Evolutionary conservation across 1,140 invertebrate species (phyloP).

Genomic region (Sitophilus oryzae): DNA sequence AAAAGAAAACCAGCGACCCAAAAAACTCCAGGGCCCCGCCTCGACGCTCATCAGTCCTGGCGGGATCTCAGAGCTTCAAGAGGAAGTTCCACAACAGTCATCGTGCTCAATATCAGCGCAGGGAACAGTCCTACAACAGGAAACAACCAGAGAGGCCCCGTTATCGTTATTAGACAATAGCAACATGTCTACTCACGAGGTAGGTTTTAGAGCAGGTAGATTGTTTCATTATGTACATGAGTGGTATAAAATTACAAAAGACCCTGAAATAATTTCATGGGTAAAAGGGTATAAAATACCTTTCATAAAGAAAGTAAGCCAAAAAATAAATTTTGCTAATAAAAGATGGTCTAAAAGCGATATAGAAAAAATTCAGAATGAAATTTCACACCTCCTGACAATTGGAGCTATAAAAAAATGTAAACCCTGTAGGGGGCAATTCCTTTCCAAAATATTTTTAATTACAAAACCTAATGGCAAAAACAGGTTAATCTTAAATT

Average conservation of each 20-base stretch:
- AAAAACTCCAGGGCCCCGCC: not conserved
- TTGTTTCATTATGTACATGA: not conserved
- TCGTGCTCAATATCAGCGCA: too few relatives aligned
- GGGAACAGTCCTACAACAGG: too few relatives aligned
- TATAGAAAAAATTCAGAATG: too few relatives aligned
- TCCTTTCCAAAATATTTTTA: too few relatives aligned
- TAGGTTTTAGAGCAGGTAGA: not conserved
- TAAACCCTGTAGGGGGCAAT: too few relatives aligned
- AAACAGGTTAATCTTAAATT: too few relatives aligned
- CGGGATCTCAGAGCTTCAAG: not conserved
- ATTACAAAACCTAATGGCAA: too few relatives aligned
- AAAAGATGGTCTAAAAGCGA: too few relatives aligned
- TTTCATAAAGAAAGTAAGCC: not conserved
- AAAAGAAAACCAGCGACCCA: not conserved
- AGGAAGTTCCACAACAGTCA: not conserved
- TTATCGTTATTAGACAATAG: not conserved
- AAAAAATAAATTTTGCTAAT: constrained; percentile 2
- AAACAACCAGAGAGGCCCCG: not conserved
- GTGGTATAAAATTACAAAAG: not conserved
- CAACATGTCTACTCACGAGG: not conserved
- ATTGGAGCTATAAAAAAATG: too few relatives aligned
- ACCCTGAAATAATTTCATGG: not conserved
- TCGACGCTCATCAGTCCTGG: too few relatives aligned
- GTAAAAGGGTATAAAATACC: constrained; percentile 5
- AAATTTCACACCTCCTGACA: too few relatives aligned